Base-by-base conservation (phyloP, 2,113 vertebrate genomes). In the Willisornis vidua region DNA sequence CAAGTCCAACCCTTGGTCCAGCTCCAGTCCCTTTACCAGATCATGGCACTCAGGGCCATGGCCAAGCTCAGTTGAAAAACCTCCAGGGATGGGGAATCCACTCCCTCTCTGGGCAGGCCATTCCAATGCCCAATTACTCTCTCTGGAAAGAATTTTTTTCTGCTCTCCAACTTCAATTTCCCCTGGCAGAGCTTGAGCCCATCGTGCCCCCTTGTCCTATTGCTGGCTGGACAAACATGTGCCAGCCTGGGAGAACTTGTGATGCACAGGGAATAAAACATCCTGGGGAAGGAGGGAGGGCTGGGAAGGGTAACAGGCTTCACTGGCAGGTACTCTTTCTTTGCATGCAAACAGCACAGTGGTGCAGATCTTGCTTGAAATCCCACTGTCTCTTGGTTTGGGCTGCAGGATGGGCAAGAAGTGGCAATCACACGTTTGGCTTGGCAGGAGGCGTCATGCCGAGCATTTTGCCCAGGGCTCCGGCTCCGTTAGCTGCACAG, bases 371-470 rank as follows among this genome's bases (percentile, higher is more conserved):
- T 68, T 49, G 20, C 66, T 79, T 91, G 81, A 76, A 76, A 73
- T 49, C 35, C 52, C 0, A 0, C 1, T 14, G 29, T n/a, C 72
- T 63, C 88, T 9, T 23, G 26, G 43, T 51, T 35, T 0, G 1
- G 66, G 71, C 73, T 81, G 70, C 52, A 65, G 78, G 73, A 74
- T 0, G 4, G 70, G 74, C 62, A 61, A 31, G 85, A 39, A 67
- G 39, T 5, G 19, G 46, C 54, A 92, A 86, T 54, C 82, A 66
- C 70, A 19, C 0, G 0, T 66, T 93, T 90, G 12, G 13, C 61
- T 85, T 16, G 67, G 85, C 4, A 7, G 48, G 49, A 81, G 72
- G 62, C n/a, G 81, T 73, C 86, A 51, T 0, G 0, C 67, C 2
- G 5, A 86, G 86, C 39, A 1, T 67, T 90, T 86, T 67, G 65